Evolutionary conservation across 2,888 invertebrate genomes (phyloP), one percentile per base, ranked within the genome.

Genomic region (Ditula angustiorana): DNA sequence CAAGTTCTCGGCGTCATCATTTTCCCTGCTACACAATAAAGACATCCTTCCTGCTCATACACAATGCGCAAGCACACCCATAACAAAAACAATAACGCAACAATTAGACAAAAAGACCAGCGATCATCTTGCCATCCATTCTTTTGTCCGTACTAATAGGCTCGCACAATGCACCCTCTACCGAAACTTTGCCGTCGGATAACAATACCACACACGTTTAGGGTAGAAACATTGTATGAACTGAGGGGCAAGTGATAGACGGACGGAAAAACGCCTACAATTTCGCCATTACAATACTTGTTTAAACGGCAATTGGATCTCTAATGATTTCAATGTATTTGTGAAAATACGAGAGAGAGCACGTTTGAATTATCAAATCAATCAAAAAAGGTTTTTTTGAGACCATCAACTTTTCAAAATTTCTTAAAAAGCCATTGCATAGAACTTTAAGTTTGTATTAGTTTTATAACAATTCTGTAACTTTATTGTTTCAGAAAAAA

Each of bases 101-200:
- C 64, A 64, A 64, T 64, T 58, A 64, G 21, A 59, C 44, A 61
- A 52, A 66, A 61, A 52, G 53, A 60, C 46, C 8, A 30, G 46
- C 52, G 59, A 64, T 63, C 63, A 59, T 64, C 64, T 55, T 64
- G 41, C 58, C 57, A 55, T 64, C 69, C 67, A 69, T 69, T 67
- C 68, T 69, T 69, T 73, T 71, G 71, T 69, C 67, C 61, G 56
- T 67, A 66, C 67, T 69, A 71, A 73, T 71, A 73, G 69, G 59
- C 59, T 52, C 28, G 28, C 46, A 59, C 64, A 64, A 64, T 59
- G 59, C 72, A 74, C 74, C 85, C 85, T 84, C 82, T 78, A 74
- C 78, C 79, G 73, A 85, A 87, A 88, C 81, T 87, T 87, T 82
- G 77, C 82, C 85, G 81, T 86, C 82, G 79, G 74, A 66, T 70